These are phyloP conservation scores for Rosalia funebris DNA, from an alignment of 2,888 invertebrate genomes.

Conservation along the genomic window DNA sequence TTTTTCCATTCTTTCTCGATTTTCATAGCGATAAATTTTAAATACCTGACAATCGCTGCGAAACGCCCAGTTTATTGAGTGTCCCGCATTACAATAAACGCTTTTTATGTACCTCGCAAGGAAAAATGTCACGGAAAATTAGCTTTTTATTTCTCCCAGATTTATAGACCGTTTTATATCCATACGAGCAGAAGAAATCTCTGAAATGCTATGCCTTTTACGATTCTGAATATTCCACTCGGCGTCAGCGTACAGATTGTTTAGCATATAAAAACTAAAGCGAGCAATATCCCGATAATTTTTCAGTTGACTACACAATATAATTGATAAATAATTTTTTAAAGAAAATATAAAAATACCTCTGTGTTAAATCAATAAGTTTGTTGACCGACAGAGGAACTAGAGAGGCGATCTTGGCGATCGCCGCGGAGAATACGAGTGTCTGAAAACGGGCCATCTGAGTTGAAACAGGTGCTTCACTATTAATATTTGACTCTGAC, in stretches of 20 bases:
- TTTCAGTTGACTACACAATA: constrained; percentile 2
- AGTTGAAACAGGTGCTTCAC: constrained; percentile 43
- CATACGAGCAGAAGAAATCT: constrained; percentile 10
- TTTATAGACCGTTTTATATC: constrained; percentile 11
- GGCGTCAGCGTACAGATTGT: not conserved
- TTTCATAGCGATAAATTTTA: constrained; percentile 38
- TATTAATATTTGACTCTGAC: constrained; percentile 45
- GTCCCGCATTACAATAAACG: constrained; percentile 20
- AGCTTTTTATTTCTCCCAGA: constrained; percentile 18
- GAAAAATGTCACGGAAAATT: constrained; percentile 21
- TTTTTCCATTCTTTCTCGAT: constrained; percentile 44
- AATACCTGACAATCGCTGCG: constrained; percentile 34
- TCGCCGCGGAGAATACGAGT: not conserved
- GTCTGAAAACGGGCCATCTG: constrained; percentile 25
- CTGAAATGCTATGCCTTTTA: constrained; percentile 2
- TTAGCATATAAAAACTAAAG: not conserved
- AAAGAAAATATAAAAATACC: constrained; percentile 10
- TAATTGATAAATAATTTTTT: constrained; percentile 7
- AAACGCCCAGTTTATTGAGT: constrained; percentile 20
- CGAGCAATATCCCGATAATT: not conserved
- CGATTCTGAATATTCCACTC: constrained; percentile 1
- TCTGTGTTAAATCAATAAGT: constrained; percentile 25
- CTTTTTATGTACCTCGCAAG: constrained; percentile 16
- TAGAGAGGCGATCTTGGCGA: constrained; percentile 6
- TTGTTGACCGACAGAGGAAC: constrained; percentile 19